These are phyloP conservation scores for Tortrix viridana DNA, from an alignment of 2,888 invertebrate genomes.

Conservation along the genomic window DNA sequence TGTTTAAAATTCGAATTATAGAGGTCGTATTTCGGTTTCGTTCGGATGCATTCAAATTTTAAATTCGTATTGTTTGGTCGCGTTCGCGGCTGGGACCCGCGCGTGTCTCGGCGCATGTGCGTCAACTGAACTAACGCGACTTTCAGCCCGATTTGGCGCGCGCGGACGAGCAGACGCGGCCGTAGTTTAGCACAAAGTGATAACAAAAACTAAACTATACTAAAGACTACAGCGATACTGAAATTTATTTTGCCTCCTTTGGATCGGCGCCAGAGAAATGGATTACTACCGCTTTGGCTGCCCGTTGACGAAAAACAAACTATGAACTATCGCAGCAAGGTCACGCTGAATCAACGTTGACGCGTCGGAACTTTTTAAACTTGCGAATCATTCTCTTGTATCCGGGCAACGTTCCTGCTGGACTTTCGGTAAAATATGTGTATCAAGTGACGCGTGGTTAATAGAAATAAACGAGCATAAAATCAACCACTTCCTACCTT, in stretches of 20 bases:
- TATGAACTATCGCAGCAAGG: slow-evolving; percentile 59
- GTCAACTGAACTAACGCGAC: slow-evolving; percentile 50
- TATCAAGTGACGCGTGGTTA: no score
- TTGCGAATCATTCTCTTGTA: slow-evolving; percentile 11
- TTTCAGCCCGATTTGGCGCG: slow-evolving; percentile 60
- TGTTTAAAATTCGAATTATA: slow-evolving; percentile 51
- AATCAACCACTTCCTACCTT: not conserved
- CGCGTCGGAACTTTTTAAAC: slow-evolving; percentile 44
- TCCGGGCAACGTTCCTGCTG: slow-evolving; percentile 7
- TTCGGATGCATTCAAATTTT: slow-evolving; percentile 69
- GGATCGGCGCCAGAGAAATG: slow-evolving; percentile 62
- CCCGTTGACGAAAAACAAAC: slow-evolving; percentile 59
- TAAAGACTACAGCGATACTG: slow-evolving; percentile 32
- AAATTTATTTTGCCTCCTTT: slow-evolving; percentile 64
- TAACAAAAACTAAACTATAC: slow-evolving; percentile 73
- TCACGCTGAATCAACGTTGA: slow-evolving; percentile 42
- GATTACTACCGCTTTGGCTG: slow-evolving; percentile 52
- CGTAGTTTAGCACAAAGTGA: slow-evolving; percentile 73
- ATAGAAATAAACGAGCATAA: not conserved
- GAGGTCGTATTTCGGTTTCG: slow-evolving; percentile 61
- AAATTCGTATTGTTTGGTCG: slow-evolving; percentile 63
- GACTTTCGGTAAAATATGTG: no score
- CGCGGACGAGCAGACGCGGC: slow-evolving; percentile 64
- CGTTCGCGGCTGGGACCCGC: slow-evolving; percentile 62
- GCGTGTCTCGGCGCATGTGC: slow-evolving; percentile 67